Evolutionary conservation across 2,113 vertebrate genomes (phyloP), one percentile per base, ranked within the genome.

Genomic region (Telmatochromis sp.): DNA sequence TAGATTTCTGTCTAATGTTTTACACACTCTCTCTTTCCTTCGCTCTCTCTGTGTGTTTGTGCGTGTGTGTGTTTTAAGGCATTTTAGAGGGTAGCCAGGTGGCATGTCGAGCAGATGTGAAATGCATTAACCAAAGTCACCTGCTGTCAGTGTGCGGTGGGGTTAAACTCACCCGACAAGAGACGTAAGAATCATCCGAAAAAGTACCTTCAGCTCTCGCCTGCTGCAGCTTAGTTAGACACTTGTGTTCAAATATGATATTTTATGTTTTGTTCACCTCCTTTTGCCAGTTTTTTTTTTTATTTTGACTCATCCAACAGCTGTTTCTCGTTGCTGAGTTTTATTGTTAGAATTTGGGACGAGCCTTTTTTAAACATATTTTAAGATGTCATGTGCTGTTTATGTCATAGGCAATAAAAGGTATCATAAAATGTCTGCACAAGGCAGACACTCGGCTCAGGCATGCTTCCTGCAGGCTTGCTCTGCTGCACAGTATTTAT

Each of bases 321-420:
- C 54, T 71, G 81, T 68, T 89, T 91, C 81, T 26, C 9, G 28
- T 88, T 57, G 7, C 40, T 68, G 19, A 15, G 15, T 87, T 92
- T 90, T 88, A 89, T 84, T 87, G 81, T 60, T 63, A 35, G 19
- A 19, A 81, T 87, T 82, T 71, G 75, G 42, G 65, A 86, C 3
- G 19, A 83, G 28, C 31, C 14, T n/a, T 81, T 33, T 7, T 78
- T n/a, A 51, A 86, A 68, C 79, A 88, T 84, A 91, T 91, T 91
- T 92, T 50, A 84, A 73, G 86, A 91, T 79, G 85, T 78, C 88
- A 83, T 91, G 89, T 87, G 90, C 81, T 91, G 81, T 94, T 92
- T 93, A 89, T 87, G 87, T 87, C 88, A 91, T 10, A 28, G 84
- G 40, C 63, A 81, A 89, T 92, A 86, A 94, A 94, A 81, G 57